phyloP scores from a whole-genome alignment of 1,140 invertebrate species.

The Euura saliciscinereae region DNA sequence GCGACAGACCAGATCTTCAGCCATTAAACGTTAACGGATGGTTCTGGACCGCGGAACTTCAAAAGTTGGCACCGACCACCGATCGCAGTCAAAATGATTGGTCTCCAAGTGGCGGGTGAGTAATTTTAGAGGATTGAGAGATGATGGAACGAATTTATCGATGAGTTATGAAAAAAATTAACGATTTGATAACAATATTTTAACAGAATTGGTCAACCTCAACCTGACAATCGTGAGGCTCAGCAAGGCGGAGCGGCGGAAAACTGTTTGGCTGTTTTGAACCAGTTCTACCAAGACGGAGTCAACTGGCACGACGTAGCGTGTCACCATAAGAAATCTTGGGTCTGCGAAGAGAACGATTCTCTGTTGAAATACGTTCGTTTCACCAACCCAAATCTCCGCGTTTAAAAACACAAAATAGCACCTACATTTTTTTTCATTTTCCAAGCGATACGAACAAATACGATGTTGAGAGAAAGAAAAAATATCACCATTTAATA shows the following conservation, averaged over 20 bases:
- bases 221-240: constrained; percentile 82
- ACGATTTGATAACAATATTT: too few relatives aligned
- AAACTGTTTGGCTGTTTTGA: constrained; percentile 79
- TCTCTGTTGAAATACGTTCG: constrained; percentile 79
- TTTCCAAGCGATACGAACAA: too few relatives aligned
- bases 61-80: constrained; percentile 78
- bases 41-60: constrained; percentile 86
- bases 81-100: constrained; percentile 81
- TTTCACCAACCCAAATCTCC: constrained; percentile 76
- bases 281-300: constrained; percentile 86
- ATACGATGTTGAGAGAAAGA: neutral
- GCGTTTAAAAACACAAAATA: constrained; percentile 59
- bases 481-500: constrained; percentile 25
- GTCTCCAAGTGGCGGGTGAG: constrained; percentile 77
- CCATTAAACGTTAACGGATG: constrained; percentile 81
- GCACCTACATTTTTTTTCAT: neutral
- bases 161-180: neutral
- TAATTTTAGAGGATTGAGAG: neutral
- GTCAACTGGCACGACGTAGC: constrained; percentile 88
- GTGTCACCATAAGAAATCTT: constrained; percentile 83
- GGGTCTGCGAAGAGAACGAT: constrained; percentile 84
- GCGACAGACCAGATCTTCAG: constrained; percentile 77
- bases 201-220: constrained; percentile 71
- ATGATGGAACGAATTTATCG: neutral
- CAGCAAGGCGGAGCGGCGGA: constrained; percentile 79